Percentiles rank a stretch among this genome's conserved stretches.
Evolutionary conservation across 2,113 vertebrate species (phyloP).

Genomic region (Saccopteryx leptura): DNA sequence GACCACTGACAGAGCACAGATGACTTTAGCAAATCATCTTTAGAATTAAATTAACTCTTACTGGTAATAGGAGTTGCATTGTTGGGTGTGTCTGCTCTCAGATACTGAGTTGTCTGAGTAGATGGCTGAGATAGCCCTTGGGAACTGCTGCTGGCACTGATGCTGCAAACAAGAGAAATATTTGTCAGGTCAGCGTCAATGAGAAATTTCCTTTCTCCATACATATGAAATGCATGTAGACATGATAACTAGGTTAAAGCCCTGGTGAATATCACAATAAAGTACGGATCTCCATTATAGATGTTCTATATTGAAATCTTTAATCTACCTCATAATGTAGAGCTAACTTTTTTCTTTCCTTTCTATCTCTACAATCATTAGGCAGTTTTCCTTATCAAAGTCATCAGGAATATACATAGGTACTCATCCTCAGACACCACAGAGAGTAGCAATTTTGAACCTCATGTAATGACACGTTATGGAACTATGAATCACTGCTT

Average conservation of each 20-base stretch:
- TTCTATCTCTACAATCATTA: background rate
- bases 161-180: conserved; percentile 88
- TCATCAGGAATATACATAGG: background rate
- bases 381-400: background rate
- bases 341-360: conserved; percentile 8
- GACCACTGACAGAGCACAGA: background rate
- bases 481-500: background rate
- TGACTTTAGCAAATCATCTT: background rate
- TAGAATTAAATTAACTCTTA: conserved; percentile 92
- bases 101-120: conserved; percentile 98
- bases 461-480: background rate
- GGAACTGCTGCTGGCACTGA: conserved; percentile 98
- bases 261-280: conserved; percentile 1
- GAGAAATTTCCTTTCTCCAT: conserved; percentile 50
- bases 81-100: conserved; percentile 99
- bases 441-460: background rate
- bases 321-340: background rate
- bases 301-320: background rate
- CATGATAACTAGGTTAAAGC: conserved; percentile 55
- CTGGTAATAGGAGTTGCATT: conserved; percentile 97
- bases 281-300: background rate
- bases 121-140: conserved; percentile 98
- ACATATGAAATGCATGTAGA: background rate
- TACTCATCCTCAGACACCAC: background rate
- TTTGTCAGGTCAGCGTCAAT: conserved; percentile 38